Percentiles rank a stretch among this genome's conserved stretches.
phyloP scores from a whole-genome alignment of 35 echinoderm and acorn worm species.

The Apostichopus californicus region DNA sequence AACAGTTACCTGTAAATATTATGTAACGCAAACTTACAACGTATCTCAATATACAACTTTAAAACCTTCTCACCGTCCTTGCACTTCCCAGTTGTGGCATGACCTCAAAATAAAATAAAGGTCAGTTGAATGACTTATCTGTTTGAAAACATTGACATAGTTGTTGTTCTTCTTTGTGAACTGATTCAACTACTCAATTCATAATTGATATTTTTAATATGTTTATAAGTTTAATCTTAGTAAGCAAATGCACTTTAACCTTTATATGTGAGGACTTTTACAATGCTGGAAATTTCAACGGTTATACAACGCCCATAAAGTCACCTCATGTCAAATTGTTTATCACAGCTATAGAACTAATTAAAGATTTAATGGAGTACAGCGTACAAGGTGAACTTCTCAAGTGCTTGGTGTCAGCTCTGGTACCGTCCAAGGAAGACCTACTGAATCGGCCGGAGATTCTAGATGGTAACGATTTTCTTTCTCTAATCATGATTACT shows the following conservation, averaged over 20 bases:
- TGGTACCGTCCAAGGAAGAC: constrained; percentile 87
- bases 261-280: not conserved
- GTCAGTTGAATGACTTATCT: too few relatives aligned
- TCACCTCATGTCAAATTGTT: constrained; percentile 27
- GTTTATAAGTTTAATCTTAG: not conserved
- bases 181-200: too few relatives aligned
- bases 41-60: too few relatives aligned
- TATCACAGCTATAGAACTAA: constrained; percentile 86
- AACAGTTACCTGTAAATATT: too few relatives aligned
- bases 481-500: not conserved
- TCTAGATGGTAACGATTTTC: constrained; percentile 74
- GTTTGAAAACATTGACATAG: too few relatives aligned
- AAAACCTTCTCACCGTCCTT: too few relatives aligned
- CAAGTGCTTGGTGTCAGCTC: constrained; percentile 60
- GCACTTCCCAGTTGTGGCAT: too few relatives aligned
- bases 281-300: too few relatives aligned
- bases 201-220: not conserved
- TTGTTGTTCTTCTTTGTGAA: too few relatives aligned
- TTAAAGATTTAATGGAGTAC: constrained; percentile 95
- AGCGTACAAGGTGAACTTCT: constrained; percentile 92
- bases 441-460: constrained; percentile 89
- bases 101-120: too few relatives aligned
- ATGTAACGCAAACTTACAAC: too few relatives aligned
- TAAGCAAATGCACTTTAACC: not conserved
- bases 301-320: not conserved